These are phyloP conservation scores for Ariopsis seemanni DNA, from an alignment of 2,113 vertebrate genomes.

Conservation along the genomic window DNA sequence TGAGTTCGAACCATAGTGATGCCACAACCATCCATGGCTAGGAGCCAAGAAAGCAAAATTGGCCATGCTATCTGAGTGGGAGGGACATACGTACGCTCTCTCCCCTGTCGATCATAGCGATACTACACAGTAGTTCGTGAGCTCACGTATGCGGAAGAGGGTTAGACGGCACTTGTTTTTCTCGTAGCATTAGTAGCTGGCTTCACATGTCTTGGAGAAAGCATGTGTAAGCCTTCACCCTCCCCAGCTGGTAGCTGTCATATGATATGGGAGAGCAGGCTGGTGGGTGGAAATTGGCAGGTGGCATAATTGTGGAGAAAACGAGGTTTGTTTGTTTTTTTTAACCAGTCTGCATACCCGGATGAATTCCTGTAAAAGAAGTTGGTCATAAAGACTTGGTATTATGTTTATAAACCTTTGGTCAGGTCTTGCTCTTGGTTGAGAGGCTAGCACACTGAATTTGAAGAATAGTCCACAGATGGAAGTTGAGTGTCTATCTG, in stretches of 20 bases:
- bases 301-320: background rate
- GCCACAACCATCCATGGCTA: background rate
- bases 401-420: background rate
- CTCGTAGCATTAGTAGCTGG: background rate
- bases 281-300: background rate
- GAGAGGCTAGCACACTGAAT: background rate
- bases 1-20: background rate
- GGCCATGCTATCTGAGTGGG: background rate
- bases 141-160: background rate
- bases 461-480: background rate
- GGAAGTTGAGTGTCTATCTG: background rate
- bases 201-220: background rate
- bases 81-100: background rate
- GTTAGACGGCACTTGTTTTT: background rate
- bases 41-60: background rate
- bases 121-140: background rate
- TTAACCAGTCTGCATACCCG: background rate
- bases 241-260: background rate
- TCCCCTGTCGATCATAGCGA: background rate
- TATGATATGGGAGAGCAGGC: background rate
- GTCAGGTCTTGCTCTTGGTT: background rate
- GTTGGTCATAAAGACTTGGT: background rate
- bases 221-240: background rate
- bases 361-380: background rate
- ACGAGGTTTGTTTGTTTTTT: background rate